Evolutionary conservation across 1,140 invertebrate genomes (phyloP).

Genomic region (Aphidius ervi): DNA sequence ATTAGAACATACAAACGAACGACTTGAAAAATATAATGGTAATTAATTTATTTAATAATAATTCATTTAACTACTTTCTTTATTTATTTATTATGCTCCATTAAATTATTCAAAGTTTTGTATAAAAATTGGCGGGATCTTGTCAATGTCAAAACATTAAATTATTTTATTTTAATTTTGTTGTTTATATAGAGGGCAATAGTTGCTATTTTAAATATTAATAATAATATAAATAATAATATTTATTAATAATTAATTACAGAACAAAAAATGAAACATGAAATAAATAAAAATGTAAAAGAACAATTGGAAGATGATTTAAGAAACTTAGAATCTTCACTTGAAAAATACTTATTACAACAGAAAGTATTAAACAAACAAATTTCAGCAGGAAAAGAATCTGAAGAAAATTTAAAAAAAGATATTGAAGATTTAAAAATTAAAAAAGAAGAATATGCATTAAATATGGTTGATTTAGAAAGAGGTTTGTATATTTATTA

Average conservation of each 20-base stretch:
- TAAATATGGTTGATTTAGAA: constrained; percentile 39
- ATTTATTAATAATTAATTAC: not conserved
- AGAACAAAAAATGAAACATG: constrained; percentile 26
- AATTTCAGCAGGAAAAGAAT: constrained; percentile 24
- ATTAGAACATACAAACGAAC: not conserved
- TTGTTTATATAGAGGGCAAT: not conserved
- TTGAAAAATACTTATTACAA: constrained; percentile 26
- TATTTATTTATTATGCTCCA: not conserved
- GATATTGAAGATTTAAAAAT: constrained; percentile 24
- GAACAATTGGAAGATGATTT: constrained; percentile 25
- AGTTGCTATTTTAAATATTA: not conserved
- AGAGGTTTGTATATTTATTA: constrained; percentile 25
- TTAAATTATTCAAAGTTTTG: too few relatives aligned
- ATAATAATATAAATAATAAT: constrained; percentile 1
- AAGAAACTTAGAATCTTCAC: constrained; percentile 19
- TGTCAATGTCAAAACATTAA: not conserved
- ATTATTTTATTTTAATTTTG: too few relatives aligned
- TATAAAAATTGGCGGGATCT: too few relatives aligned
- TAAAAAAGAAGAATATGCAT: constrained; percentile 26
- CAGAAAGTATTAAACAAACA: constrained; percentile 37
- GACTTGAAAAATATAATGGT: constrained; percentile 16
- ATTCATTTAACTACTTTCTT: not conserved
- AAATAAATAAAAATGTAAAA: constrained; percentile 19
- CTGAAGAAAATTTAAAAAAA: constrained; percentile 22
- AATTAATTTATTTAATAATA: not conserved